A percentile compares a stretch with the other conserved stretches of the same genome.
These are phyloP conservation scores for Linyphia triangularis DNA, from an alignment of 2,888 invertebrate genomes.

Conservation along the genomic window DNA sequence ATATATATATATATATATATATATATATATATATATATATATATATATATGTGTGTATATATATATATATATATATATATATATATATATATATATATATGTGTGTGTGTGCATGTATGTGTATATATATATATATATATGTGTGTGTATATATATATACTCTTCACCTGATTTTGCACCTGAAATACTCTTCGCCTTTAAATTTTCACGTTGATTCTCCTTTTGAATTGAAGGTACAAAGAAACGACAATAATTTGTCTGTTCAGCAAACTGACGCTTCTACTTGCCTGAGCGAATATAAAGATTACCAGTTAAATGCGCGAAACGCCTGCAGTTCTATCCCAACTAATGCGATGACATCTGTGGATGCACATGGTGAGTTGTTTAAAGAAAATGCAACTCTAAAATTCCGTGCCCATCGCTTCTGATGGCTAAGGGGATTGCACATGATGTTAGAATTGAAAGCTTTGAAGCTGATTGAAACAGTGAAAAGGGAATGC, in stretches of 20 bases:
- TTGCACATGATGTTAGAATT: not conserved
- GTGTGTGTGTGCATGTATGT: too few relatives aligned
- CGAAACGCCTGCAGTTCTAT: not conserved
- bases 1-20: too few relatives aligned
- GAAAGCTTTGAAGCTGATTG: not conserved
- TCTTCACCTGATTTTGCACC: not conserved
- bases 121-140: too few relatives aligned
- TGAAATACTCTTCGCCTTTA: not conserved
- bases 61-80: too few relatives aligned
- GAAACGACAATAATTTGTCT: conserved; percentile 13
- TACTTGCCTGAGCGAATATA: not conserved
- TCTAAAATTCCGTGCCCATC: not conserved
- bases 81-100: too few relatives aligned
- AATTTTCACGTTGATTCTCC: not conserved
- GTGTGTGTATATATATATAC: not conserved
- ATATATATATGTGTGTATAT: too few relatives aligned
- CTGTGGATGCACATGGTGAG: not conserved
- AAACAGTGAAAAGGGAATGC: not conserved
- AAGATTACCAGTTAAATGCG: not conserved
- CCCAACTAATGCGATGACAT: not conserved
- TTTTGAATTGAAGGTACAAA: not conserved
- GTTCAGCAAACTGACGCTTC: conserved; percentile 4
- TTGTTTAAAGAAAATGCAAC: not conserved
- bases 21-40: too few relatives aligned
- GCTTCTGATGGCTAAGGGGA: not conserved